Evolutionary conservation across 2,797 vertebrate species (phyloP).

Genomic region (Nyctibius grandis): DNA sequence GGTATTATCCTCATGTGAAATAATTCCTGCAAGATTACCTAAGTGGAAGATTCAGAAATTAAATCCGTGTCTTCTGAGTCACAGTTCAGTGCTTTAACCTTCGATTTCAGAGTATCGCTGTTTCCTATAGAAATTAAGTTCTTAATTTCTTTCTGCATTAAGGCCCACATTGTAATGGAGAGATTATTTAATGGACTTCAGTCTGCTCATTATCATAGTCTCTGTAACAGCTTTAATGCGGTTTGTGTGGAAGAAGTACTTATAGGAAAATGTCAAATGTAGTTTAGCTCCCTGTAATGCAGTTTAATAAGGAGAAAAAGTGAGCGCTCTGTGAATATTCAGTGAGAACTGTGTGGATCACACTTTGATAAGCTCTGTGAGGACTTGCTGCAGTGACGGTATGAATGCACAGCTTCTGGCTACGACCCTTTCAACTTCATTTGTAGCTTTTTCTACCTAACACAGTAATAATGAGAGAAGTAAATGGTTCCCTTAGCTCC

Average conservation of each 20-base stretch:
- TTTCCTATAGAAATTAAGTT: slow-evolving; percentile 15
- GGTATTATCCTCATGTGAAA: neutral
- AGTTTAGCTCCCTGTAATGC: slow-evolving; percentile 1
- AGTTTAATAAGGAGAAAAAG: neutral
- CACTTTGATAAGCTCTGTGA: neutral
- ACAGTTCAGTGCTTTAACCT: neutral
- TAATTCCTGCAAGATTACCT: neutral
- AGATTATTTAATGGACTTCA: neutral
- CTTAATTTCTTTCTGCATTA: neutral
- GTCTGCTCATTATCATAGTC: neutral
- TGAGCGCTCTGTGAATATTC: neutral
- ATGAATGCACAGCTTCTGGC: neutral
- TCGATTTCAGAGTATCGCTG: neutral
- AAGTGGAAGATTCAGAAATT: neutral
- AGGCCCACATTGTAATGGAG: neutral
- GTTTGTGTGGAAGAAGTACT: neutral
- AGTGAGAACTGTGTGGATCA: neutral
- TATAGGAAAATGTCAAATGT: neutral
- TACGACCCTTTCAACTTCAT: neutral
- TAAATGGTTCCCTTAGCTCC: neutral
- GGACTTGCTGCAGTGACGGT: neutral
- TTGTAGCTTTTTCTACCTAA: neutral
- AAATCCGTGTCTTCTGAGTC: neutral
- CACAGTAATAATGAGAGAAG: neutral
- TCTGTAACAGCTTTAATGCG: neutral